Evolutionary conservation across 1,140 invertebrate species (phyloP), one percentile per base, ranked within the genome.

Genomic region (Paraescarpia echinospica): DNA sequence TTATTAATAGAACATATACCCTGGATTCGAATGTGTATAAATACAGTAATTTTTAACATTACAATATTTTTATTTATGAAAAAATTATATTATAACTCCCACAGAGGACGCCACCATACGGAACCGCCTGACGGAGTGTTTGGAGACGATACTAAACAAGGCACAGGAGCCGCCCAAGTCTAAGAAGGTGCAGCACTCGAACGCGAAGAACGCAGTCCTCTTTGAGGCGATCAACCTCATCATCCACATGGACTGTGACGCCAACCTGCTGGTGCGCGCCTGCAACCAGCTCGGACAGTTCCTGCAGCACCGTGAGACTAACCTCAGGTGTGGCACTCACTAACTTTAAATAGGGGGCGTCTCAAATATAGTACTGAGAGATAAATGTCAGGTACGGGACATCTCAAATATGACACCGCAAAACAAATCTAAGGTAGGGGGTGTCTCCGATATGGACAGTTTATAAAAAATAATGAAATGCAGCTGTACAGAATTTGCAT

Each of bases 211-310:
- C 97, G 99, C 99, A 89, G 99, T 99, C 33, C 97, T 99, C 1
- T 99, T 99, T 97, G 99, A 99, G 97, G 99, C 99, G 33, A 99
- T 99, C 95, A 99, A 99, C 96, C 97, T 99, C 93, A 99, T 99
- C 94, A 99, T 99, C 95, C 99, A 99, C 95, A 99, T 99, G 96
- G 99, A 99, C 95, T 95, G 98, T 96, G 99, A 99, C 96, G 98
- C 99, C 34, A 99, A 99, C 96, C 97, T 99, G 92, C 96, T 99
- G 94, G 99, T 99, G 33, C 97, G 99, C 93, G 99, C 99, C 91
- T 99, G 99, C 96, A 99, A 99, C 96, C 99, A 99, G 95, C 97
- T 99, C 91, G 99, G 99, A 12, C 99, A 99, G 95, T 99, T 99
- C 96, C 97, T 99, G 91, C 99, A 99, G 93, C 99, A 99, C 96